A percentile compares a stretch with the other conserved stretches of the same genome.
These are phyloP conservation scores for Lordiphosa andalusiaca DNA, from an alignment of 2,888 invertebrate genomes.

Conservation along the genomic window DNA sequence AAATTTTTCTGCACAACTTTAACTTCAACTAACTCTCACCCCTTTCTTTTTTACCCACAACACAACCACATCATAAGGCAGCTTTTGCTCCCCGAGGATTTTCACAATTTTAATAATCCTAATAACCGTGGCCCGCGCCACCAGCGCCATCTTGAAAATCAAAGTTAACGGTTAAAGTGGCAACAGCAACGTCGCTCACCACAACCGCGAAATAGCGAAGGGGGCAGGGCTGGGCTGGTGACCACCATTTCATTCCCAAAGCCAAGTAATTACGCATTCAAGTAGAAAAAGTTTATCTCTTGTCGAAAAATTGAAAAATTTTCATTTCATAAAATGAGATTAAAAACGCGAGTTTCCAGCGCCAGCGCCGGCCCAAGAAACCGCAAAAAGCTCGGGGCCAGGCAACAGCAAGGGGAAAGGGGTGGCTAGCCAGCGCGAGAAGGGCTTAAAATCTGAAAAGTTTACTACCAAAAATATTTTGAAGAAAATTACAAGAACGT, in stretches of 20 bases:
- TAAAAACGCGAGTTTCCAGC: conserved; percentile 51
- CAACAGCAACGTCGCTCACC: conserved; percentile 23
- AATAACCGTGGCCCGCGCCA: conserved; percentile 59
- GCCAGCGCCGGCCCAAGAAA: conserved; percentile 34
- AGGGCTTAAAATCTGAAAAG: conserved; percentile 68
- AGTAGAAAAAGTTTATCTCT: conserved; percentile 75
- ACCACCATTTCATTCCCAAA: conserved; percentile 48
- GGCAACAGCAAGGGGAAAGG: background rate
- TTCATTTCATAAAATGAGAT: conserved; percentile 76
- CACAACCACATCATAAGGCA: conserved; percentile 60
- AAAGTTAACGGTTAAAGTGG: conserved; percentile 61
- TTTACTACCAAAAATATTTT: conserved; percentile 69
- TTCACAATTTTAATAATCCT: conserved; percentile 61
- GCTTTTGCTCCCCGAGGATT: conserved; percentile 41
- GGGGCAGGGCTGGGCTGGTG: conserved; percentile 7
- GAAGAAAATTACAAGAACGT: conserved; percentile 65
- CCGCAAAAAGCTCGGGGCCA: conserved; percentile 53
- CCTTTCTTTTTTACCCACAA: background rate
- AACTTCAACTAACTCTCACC: background rate
- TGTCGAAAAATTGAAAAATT: conserved; percentile 73
- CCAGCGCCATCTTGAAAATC: conserved; percentile 67
- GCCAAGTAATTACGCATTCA: conserved; percentile 72
- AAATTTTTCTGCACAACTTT: background rate
- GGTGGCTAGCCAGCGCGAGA: conserved; percentile 27
- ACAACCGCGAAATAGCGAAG: conserved; percentile 25